Evolutionary conservation across 2,888 invertebrate species (phyloP), one percentile per base, ranked within the genome.

Genomic region (Neocrepidodera transversa): DNA sequence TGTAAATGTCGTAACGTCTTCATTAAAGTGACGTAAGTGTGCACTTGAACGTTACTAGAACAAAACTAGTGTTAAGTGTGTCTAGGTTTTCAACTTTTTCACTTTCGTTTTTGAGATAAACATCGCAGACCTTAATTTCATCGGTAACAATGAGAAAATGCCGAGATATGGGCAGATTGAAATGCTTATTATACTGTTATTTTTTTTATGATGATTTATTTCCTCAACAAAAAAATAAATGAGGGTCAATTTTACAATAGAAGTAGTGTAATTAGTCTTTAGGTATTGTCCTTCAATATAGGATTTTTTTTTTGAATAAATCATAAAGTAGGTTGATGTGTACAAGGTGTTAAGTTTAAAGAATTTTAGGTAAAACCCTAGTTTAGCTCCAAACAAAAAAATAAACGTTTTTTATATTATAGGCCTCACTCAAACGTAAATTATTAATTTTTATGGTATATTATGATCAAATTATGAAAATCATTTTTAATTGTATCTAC

Each of bases 161-260:
- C 17, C 38, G 20, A 20, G 32, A 53, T 50, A 42, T 32, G 42
- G 52, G 42, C n/a, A 35, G 13, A 40, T 28, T 52, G 42, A 43
- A 23, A 30, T 28, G n/a, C 13, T 42, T 53, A 35, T 32, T 53
- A 53, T 5, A 14, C 23, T 42, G 43, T 53, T 53, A 43, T 53
- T 38, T 43, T 50, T 50, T 50, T 40, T 52, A 40, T 42, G 30
- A 14, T 30, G 17, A 16, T 20, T n/a, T 8, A 18, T 52, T 52
- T 52, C 52, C 40, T 52, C 42, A 42, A 13, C 50, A 17, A 17
- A 23, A 36, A 51, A 23, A 32, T 7, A 16, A 2, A 48, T 20
- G 36, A 11, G 50, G 50, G 35, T 50, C 43, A 53, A 42, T 53
- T 53, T 53, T 43, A 43, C 52, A 53, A 53, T 43, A 53, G 43